phyloP scores from a whole-genome alignment of 2,797 vertebrate species.

The Sorex maritimensis region DNA sequence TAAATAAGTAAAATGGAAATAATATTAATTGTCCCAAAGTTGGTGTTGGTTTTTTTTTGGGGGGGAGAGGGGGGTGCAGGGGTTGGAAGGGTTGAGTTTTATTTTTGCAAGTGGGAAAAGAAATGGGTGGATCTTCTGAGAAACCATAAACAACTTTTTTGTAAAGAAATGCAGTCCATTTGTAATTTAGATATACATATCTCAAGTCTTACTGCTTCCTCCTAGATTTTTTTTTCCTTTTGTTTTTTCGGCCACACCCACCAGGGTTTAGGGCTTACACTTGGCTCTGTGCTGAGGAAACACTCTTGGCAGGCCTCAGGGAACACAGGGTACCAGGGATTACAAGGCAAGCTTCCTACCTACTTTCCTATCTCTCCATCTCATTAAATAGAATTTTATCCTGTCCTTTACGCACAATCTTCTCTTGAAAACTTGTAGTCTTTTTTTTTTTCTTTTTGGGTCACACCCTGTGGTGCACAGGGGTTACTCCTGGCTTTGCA shows the following conservation, averaged over 20 bases:
- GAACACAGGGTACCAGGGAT: no score
- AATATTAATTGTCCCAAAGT: slow-evolving; percentile 17
- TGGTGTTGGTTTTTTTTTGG: neutral
- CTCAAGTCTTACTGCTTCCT: neutral
- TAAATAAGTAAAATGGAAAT: slow-evolving; percentile 51
- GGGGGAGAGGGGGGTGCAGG: neutral
- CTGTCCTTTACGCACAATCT: neutral
- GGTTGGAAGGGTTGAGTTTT: neutral
- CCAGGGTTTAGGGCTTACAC: no score
- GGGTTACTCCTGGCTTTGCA: no score
- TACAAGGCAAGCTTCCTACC: no score
- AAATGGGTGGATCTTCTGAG: slow-evolving; percentile 17
- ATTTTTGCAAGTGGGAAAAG: slow-evolving; percentile 2
- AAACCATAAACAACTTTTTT: slow-evolving; percentile 4
- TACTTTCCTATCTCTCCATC: no score
- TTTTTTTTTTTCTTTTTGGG: no score
- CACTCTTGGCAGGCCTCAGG: no score
- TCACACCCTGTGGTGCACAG: no score
- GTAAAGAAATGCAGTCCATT: neutral
- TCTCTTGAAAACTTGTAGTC: neutral
- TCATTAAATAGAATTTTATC: no score
- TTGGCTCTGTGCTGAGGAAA: no score
- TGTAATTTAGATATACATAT: neutral
- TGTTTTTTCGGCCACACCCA: no score
- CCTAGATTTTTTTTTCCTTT: neutral